Conservation (phyloP, 1,140 invertebrate genomes). For the Hycleus phaleratus region DNA sequence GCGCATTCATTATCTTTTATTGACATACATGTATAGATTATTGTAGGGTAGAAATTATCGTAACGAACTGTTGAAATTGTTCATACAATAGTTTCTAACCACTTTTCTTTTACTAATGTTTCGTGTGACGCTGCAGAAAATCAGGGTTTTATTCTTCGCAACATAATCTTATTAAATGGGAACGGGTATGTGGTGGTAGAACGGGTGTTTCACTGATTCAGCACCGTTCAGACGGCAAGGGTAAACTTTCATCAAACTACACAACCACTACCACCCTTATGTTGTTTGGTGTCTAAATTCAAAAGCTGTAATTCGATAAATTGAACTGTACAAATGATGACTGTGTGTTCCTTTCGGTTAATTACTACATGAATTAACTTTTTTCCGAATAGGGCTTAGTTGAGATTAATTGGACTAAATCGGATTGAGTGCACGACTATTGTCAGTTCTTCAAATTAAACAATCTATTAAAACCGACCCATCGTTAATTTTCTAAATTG, state of each 20-base stretch:
- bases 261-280: no score
- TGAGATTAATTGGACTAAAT: no score
- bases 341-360: constrained; percentile 4
- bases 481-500: no score
- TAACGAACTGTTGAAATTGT: constrained; percentile 1
- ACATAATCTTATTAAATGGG: constrained; percentile 16
- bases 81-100: constrained; percentile 5
- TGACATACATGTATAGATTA: constrained; percentile 1
- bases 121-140: constrained; percentile 15
- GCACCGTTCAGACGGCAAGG: constrained; percentile 11
- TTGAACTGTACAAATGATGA: constrained; percentile 1
- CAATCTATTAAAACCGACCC: no score
- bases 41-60: neutral
- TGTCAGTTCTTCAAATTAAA: no score
- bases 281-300: neutral
- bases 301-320: constrained; percentile 13
- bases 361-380: neutral
- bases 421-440: no score
- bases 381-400: no score
- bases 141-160: constrained; percentile 13
- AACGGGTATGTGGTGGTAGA: neutral
- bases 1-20: constrained; percentile 11
- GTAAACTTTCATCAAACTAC: constrained; percentile 1
- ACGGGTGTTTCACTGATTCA: constrained; percentile 15
- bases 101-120: constrained; percentile 12